A percentile compares a stretch with the other conserved stretches of the same genome.
phyloP scores from a whole-genome alignment of 2,113 vertebrate genomes.

The Oryzias celebensis region DNA sequence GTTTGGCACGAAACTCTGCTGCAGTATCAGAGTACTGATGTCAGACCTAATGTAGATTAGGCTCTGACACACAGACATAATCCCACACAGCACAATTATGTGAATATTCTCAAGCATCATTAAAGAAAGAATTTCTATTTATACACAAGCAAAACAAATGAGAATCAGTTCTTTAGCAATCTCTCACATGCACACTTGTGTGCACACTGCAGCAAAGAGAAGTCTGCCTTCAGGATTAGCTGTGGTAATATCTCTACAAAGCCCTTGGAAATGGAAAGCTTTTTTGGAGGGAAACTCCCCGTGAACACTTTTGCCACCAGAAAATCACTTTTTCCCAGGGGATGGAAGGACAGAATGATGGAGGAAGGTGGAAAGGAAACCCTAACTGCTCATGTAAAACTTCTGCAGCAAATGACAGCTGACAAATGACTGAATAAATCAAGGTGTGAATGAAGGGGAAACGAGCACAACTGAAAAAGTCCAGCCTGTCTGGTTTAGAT shows the following conservation, averaged over 20 bases:
- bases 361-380: neutral
- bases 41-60: neutral
- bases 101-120: neutral
- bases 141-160: neutral
- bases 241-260: constrained; percentile 56
- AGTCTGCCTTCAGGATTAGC: constrained; percentile 58
- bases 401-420: neutral
- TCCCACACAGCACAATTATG: neutral
- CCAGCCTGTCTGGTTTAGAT: too few relatives aligned
- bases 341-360: neutral
- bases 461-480: neutral
- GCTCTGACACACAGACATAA: neutral
- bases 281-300: constrained; percentile 43
- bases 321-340: constrained; percentile 33
- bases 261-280: constrained; percentile 50
- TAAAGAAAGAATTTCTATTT: neutral
- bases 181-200: constrained; percentile 6
- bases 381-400: constrained; percentile 1
- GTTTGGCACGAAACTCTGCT: constrained; percentile 10
- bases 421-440: constrained; percentile 6
- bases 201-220: constrained; percentile 23
- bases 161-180: neutral
- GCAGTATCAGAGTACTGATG: constrained; percentile 15
- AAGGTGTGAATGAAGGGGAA: constrained; percentile 2
- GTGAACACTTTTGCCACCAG: constrained; percentile 38